Base-by-base conservation (phyloP, 2,797 vertebrate genomes). In the Gymnodraco acuticeps region DNA sequence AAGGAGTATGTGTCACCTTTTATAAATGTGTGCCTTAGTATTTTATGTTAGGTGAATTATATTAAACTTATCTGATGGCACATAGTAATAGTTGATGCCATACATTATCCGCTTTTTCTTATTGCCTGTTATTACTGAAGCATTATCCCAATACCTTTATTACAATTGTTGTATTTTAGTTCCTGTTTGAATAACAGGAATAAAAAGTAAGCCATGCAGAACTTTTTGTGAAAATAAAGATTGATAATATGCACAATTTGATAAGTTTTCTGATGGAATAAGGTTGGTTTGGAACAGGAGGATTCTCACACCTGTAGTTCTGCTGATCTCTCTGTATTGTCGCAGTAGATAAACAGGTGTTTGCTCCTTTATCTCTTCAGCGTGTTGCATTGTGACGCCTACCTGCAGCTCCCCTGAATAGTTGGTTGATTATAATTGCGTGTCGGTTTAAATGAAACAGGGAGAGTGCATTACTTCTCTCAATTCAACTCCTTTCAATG, bases 361-460 rank as follows among this genome's bases (percentile, higher is more conserved):
- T 7, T 19, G 13, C 14, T 27, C 50, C 42, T 83, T 66, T 48
- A 43, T 56, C 27, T 13, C 65, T 41, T 47, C 77, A 20, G 46
- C 12, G 1, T 5, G 1, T 20, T 54, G 48, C 66, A 38, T 45
- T 43, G n/a, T 54, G 48, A 77, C 10, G 38, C 76, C 70, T 56
- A 73, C 78, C 56, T 66, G 56, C 15, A 65, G 42, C 10, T 54
- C 54, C 3, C 4, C 43, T 84, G 73, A 86, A 87, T 81, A 55
- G 69, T 45, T 1, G 45, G 0, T 56, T 89, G 71, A 82, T 89
- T 84, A 48, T 79, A 41, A 84, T 61, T 55, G 17, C 3, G 43
- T 15, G 52, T 54, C 10, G 8, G 47, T 66, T 77, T 67, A 76
- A 85, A 56, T 16, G 47, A 74, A 78, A 43, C 1, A 2, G n/a